Conservation (phyloP, 2,888 invertebrate genomes). For the Synergus itoensis region DNA sequence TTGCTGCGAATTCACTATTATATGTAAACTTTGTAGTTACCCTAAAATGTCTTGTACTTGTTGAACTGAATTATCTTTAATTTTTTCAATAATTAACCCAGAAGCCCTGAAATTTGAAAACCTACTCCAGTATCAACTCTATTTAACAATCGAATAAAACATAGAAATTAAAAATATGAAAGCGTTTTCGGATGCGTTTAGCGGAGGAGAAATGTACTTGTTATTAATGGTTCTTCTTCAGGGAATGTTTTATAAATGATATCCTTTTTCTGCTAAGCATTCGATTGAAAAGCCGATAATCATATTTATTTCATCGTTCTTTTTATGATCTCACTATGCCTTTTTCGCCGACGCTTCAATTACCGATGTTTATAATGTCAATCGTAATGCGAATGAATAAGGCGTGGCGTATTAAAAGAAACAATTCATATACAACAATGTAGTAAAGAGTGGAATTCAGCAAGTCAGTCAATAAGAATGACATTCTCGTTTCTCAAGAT, state of each 20-base stretch:
- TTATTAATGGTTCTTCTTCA: background rate
- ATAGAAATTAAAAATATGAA: background rate
- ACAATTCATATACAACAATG: conserved; percentile 4
- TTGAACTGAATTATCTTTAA: too few species aligned
- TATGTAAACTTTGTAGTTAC: too few species aligned
- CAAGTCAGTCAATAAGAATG: background rate
- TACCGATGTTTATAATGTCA: conserved; percentile 3
- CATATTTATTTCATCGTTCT: conserved; percentile 18
- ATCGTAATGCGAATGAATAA: background rate
- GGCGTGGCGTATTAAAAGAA: conserved; percentile 11
- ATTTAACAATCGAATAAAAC: too few species aligned
- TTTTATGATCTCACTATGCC: conserved; percentile 19
- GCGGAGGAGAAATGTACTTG: background rate
- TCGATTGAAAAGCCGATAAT: background rate
- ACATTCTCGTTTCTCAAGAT: background rate
- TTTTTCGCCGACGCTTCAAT: conserved; percentile 46
- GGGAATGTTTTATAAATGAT: conserved; percentile 3
- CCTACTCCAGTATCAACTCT: too few species aligned
- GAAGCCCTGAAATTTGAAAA: background rate
- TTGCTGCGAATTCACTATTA: too few species aligned
- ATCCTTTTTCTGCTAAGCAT: background rate
- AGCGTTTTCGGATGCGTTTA: background rate
- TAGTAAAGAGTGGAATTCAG: background rate
- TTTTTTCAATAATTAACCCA: background rate
- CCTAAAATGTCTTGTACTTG: background rate